Conservation (phyloP, 2,888 invertebrate species). For the Limnephilus lunatus region DNA sequence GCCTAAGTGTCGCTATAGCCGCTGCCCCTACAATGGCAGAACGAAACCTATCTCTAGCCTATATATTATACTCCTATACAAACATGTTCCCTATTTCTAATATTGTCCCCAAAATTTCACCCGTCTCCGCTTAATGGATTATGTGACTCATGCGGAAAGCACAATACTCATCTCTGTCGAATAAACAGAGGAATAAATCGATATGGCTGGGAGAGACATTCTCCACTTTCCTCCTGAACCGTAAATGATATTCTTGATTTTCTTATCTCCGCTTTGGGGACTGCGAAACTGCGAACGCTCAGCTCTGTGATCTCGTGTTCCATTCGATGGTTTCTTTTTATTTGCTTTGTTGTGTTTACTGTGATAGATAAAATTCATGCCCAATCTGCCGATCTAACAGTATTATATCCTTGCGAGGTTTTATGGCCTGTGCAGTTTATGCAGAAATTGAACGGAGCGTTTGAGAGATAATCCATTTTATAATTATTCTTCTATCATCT, state of each 20-base stretch:
- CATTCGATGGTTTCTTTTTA: neutral
- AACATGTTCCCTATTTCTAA: neutral
- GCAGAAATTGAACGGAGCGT: neutral
- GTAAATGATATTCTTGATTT: conserved; percentile 5
- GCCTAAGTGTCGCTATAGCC: neutral
- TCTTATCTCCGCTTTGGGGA: neutral
- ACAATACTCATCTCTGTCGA: conserved; percentile 40
- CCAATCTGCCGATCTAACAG: neutral
- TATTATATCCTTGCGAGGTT: neutral
- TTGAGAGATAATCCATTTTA: too few relatives aligned
- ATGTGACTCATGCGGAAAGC: conserved; percentile 42
- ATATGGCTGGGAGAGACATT: neutral
- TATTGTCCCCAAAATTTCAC: conserved; percentile 25
- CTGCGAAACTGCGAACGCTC: neutral
- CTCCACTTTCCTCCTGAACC: neutral
- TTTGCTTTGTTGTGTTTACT: neutral
- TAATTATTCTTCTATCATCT: too few relatives aligned
- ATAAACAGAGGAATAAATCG: conserved; percentile 39
- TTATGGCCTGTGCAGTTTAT: neutral
- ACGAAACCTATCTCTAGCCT: neutral
- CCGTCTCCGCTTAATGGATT: conserved; percentile 27
- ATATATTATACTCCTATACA: neutral
- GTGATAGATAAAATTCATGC: neutral
- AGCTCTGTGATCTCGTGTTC: neutral
- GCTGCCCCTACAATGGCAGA: neutral